A percentile compares a stretch with the other conserved stretches of the same genome.
Conservation (phyloP, 1,140 invertebrate species). For the Drosophila burlai region DNA sequence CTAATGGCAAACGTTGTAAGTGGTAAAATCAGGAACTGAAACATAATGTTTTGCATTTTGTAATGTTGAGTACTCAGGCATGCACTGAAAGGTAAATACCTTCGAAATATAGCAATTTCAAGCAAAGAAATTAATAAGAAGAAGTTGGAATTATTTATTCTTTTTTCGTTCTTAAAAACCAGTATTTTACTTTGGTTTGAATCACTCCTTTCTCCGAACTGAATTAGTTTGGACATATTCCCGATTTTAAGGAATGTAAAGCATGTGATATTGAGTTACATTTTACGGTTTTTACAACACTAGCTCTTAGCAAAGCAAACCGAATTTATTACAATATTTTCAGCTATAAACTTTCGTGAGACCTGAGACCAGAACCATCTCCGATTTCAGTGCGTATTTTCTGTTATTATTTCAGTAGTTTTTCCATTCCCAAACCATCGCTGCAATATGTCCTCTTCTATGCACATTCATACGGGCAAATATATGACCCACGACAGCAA, state of each 20-base stretch:
- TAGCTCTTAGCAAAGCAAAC: not conserved
- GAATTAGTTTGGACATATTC: not conserved
- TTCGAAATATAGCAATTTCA: not conserved
- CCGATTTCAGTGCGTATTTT: conserved; percentile 29
- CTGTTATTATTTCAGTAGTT: conserved; percentile 43
- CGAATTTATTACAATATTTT: conserved; percentile 11
- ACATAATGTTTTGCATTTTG: conserved; percentile 9
- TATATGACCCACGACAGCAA: conserved; percentile 71
- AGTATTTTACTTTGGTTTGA: not conserved
- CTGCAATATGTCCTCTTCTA: conserved; percentile 7
- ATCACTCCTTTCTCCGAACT: not conserved
- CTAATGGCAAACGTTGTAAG: conserved; percentile 10
- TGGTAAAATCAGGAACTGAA: conserved; percentile 5
- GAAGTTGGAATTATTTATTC: not conserved
- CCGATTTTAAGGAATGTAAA: not conserved
- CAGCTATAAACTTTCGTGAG: not conserved
- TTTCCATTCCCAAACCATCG: conserved; percentile 13
- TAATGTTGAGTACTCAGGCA: not conserved
- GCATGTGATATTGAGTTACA: conserved; percentile 3
- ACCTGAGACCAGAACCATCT: conserved; percentile 14
- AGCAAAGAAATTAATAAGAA: not conserved
- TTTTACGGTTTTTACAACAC: not conserved
- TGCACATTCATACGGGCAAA: conserved; percentile 48
- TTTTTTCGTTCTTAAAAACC: not conserved
- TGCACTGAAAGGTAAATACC: not conserved